Evolutionary conservation across 2,797 vertebrate genomes (phyloP).

Genomic region (Chelmon rostratus): DNA sequence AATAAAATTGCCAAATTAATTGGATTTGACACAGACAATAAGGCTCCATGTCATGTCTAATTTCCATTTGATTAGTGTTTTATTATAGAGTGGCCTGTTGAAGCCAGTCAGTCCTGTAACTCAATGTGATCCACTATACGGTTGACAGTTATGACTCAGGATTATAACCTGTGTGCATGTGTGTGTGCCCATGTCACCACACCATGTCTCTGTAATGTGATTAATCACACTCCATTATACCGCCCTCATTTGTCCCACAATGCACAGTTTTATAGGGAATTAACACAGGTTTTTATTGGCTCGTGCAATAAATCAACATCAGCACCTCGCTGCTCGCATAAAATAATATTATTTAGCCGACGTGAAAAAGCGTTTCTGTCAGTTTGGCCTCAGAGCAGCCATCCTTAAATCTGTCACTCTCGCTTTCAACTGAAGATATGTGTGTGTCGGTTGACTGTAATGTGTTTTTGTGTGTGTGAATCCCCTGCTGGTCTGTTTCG

Average conservation of each 20-base stretch:
- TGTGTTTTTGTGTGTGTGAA: slow-evolving; percentile 81
- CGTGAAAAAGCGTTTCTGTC: slow-evolving; percentile 36
- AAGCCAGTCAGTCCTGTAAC: slow-evolving; percentile 54
- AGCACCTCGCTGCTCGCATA: slow-evolving; percentile 27
- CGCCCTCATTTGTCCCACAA: slow-evolving; percentile 71
- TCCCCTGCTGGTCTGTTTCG: slow-evolving; percentile 76
- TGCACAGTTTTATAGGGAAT: slow-evolving; percentile 71
- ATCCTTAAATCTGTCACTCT: slow-evolving; percentile 61
- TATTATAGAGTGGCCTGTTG: slow-evolving; percentile 39
- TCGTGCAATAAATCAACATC: slow-evolving; percentile 68
- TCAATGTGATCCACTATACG: slow-evolving; percentile 46
- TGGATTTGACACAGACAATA: slow-evolving; percentile 37
- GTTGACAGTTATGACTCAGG: slow-evolving; percentile 72
- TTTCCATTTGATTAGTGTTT: slow-evolving; percentile 47
- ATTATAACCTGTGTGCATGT: slow-evolving; percentile 69
- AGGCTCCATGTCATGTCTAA: slow-evolving; percentile 20
- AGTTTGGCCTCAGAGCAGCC: slow-evolving; percentile 51
- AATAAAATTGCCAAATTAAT: slow-evolving; percentile 28
- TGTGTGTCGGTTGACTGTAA: slow-evolving; percentile 62
- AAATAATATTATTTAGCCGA: slow-evolving; percentile 60
- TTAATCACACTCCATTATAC: slow-evolving; percentile 78
- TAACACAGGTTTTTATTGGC: slow-evolving; percentile 73
- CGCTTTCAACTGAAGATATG: slow-evolving; percentile 60
- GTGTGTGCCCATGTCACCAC: slow-evolving; percentile 48
- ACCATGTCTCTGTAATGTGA: slow-evolving; percentile 72